phyloP scores from a whole-genome alignment of 2,797 vertebrate species.

The Hydrophis major region DNA sequence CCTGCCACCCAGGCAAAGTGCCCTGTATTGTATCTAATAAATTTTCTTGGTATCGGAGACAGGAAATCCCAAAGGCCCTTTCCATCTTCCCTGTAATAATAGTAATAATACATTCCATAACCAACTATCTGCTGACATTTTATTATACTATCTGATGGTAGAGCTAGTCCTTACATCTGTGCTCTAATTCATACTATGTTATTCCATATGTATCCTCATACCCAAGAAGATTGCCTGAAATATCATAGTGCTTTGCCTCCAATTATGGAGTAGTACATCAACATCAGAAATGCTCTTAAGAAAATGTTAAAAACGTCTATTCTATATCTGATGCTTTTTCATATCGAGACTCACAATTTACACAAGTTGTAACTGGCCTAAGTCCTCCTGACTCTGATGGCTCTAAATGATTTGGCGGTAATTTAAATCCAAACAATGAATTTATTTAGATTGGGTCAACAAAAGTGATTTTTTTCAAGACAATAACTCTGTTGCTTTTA shows the following conservation, averaged over 20 bases:
- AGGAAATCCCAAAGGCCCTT: not conserved
- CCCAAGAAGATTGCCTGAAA: not conserved
- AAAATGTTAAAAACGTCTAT: not conserved
- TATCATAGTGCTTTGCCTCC: not conserved
- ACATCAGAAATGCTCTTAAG: not conserved
- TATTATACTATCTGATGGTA: not conserved
- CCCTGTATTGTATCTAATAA: not conserved
- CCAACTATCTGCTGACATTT: not conserved
- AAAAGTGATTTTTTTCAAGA: not conserved
- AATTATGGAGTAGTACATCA: not conserved
- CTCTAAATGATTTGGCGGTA: not conserved
- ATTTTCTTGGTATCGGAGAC: not conserved
- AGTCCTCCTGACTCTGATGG: not conserved
- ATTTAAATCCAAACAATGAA: not conserved
- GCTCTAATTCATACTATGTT: not conserved
- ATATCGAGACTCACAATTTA: not conserved
- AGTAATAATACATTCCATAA: not conserved
- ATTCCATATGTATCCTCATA: not conserved
- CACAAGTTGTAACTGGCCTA: not conserved
- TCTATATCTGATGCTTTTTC: not conserved
- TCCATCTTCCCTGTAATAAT: not conserved
- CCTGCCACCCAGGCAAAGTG: not conserved
- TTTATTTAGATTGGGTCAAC: not conserved
- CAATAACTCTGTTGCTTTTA: not conserved
- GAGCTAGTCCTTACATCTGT: not conserved